Evolutionary conservation across 1,140 invertebrate genomes (phyloP).

Genomic region (Rhyacophila brunnea): DNA sequence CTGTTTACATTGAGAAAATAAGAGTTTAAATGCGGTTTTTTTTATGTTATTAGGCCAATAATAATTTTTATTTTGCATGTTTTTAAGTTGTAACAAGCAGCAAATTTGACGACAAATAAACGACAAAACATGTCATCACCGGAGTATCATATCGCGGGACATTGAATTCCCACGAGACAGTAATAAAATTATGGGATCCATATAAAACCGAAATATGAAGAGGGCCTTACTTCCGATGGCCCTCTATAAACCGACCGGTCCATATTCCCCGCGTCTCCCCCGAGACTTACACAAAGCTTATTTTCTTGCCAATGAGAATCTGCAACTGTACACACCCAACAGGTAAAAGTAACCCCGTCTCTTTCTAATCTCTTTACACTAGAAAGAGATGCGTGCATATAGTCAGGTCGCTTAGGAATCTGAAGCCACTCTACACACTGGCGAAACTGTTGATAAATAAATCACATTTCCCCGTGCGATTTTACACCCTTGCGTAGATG

Average conservation of each 20-base stretch:
- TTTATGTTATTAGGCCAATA: too few species aligned
- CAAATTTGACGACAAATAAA: not conserved
- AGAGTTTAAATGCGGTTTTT: too few species aligned
- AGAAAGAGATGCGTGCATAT: conserved; percentile 14
- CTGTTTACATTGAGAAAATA: too few species aligned
- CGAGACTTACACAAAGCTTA: conserved; percentile 29
- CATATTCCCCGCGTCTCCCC: conserved; percentile 7
- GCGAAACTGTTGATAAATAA: conserved; percentile 33
- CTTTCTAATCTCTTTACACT: not conserved
- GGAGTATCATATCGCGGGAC: not conserved
- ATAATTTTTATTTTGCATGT: too few species aligned
- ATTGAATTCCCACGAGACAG: not conserved
- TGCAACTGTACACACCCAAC: conserved; percentile 10
- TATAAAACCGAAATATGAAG: conserved; percentile 22
- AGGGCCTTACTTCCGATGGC: conserved; percentile 10
- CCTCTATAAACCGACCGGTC: not conserved
- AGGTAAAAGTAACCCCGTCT: not conserved
- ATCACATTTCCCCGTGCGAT: conserved; percentile 31
- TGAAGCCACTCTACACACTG: conserved; percentile 12
- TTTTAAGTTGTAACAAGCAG: too few species aligned
- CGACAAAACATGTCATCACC: not conserved
- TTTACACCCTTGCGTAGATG: conserved; percentile 14
- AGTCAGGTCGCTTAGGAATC: conserved; percentile 2
- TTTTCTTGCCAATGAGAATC: conserved; percentile 36
- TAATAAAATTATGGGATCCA: conserved; percentile 26